Evolutionary conservation across 2,888 invertebrate genomes (phyloP), one percentile per base, ranked within the genome.

Genomic region (Rapana venosa): DNA sequence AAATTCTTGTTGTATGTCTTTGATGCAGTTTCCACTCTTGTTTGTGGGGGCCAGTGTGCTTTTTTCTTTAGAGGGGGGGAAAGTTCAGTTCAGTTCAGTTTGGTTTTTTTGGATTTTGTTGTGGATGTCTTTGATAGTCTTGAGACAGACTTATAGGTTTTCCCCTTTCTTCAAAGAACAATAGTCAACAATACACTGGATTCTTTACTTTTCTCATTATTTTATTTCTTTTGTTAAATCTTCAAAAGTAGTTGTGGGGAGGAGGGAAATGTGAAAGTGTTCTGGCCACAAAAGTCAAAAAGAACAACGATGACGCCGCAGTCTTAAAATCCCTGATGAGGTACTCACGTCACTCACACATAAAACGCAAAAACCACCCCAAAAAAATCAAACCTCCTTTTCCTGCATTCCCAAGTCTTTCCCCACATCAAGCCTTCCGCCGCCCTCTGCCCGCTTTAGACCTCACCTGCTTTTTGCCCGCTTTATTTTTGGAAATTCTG

Each of bases 381-480:
- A n/a, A 8, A 30, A 15, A 81, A 81, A 30, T 32, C 79, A 30
- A 8, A 15, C 35, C 79, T 35, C 35, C 20, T 35, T 81, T 61
- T 61, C 70, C 22, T 74, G 22, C 74, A 35, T 83, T 83, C 83
- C 36, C 83, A 83, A 36, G 83, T 22, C 30, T 84, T 58, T 56
- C 86, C 22, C 26, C 47, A n/a, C 32, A n/a, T 86, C 86, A 86
- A 86, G n/a, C 66, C 81, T 83, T 86, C 35, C 58, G 36, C 30
- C 81, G 36, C 15, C 84, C 84, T 15, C 58, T 15, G 17, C 20
- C 32, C 84, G 15, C 56, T 58, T 6, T 58, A 5, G 85, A 58
- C 15, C 58, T 56, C 5, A 26, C 30, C 30, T 35, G n/a, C n/a
- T 47, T 85, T 17, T 13, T n/a, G 83, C 77, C 15, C 5, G 30